phyloP scores from a whole-genome alignment of 1,140 invertebrate species.

The Drosophila repletoides region DNA sequence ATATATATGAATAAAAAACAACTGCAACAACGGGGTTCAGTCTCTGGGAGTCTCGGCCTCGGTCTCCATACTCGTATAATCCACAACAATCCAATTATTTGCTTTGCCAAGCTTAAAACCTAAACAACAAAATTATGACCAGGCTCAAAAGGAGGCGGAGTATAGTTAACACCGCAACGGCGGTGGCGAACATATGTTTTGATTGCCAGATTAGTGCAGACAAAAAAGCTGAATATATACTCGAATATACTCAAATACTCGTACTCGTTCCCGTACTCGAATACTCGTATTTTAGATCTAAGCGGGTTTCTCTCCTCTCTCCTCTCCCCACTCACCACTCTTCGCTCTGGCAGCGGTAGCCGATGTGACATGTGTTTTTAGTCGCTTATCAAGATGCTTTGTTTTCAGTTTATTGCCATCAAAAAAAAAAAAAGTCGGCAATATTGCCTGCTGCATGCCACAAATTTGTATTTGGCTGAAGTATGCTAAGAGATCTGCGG shows the following conservation, averaged over 20 bases:
- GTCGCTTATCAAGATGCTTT: conserved; percentile 33
- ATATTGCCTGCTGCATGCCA: conserved; percentile 26
- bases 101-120: conserved; percentile 44
- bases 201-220: conserved; percentile 52
- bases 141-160: conserved; percentile 9
- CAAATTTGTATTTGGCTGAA: conserved; percentile 17
- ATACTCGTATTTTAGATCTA: background rate
- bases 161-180: conserved; percentile 24
- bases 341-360: background rate
- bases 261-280: background rate
- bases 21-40: conserved; percentile 18
- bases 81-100: conserved; percentile 59
- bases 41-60: background rate
- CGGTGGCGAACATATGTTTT: conserved; percentile 59
- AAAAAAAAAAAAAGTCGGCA: too few species aligned
- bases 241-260: conserved; percentile 1
- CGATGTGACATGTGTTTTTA: conserved; percentile 36
- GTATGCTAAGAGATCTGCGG: conserved; percentile 3
- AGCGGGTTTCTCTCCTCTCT: background rate
- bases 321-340: too few species aligned
- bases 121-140: conserved; percentile 61
- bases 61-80: conserved; percentile 16
- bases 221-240: conserved; percentile 25
- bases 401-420: conserved; percentile 33
- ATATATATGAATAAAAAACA: background rate